Evolutionary conservation across 2,888 invertebrate species (phyloP), one percentile per base, ranked within the genome.

Genomic region (Apodemia hepburni): DNA sequence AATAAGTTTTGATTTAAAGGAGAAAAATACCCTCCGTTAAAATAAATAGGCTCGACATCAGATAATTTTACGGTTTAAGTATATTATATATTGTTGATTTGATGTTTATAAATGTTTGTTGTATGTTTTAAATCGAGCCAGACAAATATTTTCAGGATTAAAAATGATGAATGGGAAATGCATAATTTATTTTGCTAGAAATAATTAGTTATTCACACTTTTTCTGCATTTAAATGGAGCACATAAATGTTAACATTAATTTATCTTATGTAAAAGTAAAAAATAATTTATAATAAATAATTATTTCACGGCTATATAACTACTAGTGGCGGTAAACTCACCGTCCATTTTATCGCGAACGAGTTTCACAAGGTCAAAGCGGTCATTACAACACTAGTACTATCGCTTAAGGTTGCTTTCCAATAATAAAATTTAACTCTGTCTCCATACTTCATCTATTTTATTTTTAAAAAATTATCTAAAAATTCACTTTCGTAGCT

Each of bases 311-410:
- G 18, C 35, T 35, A 72, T 70, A 74, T 60, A 76, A 76, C 74
- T 73, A 76, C 74, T 73, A 74, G 70, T 73, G 72, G 72, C 70
- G 73, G 73, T 73, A 74, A 75, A 77, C 76, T 77, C 81, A 78
- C 77, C 80, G 78, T 84, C 80, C 78, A 84, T 81, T 70, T 71
- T 87, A 90, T 85, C 84, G 85, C 84, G 79, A 82, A 84, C 85
- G 78, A 87, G 90, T 90, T 88, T 79, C 85, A 89, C 91, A 91
- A 91, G 90, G 91, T 90, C 90, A 89, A 90, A 89, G 83, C 89
- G 91, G 91, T 90, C 90, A 91, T 88, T 89, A 86, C 85, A 83
- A 88, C 86, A 84, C 81, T 80, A 80, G 71, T 68, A 70, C 66
- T 69, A 65, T 71, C 67, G 69, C 66, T 67, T 69, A 66, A 69